A percentile compares a stretch with the other conserved stretches of the same genome.
phyloP scores from a whole-genome alignment of 2,888 invertebrate genomes.

The Cetonia aurata region DNA sequence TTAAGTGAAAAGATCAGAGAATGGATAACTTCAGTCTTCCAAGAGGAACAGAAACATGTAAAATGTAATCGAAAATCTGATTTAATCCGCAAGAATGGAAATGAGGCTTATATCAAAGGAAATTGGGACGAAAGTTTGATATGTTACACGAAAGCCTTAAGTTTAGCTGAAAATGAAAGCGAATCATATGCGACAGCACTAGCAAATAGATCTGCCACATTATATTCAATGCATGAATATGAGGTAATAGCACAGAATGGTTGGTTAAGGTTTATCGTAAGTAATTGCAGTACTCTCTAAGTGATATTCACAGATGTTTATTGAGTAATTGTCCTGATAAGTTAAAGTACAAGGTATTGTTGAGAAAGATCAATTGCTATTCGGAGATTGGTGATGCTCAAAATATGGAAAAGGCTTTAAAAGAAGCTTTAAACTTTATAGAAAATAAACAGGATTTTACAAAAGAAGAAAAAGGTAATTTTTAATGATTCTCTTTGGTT shows the following conservation, averaged over 20 bases:
- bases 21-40: conserved; percentile 7
- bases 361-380: conserved; percentile 75
- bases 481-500: background rate
- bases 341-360: conserved; percentile 74
- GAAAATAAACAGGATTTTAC: conserved; percentile 17
- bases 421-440: conserved; percentile 54
- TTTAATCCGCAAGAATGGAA: conserved; percentile 35
- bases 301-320: conserved; percentile 74
- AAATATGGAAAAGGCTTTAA: conserved; percentile 31
- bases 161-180: conserved; percentile 70
- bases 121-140: conserved; percentile 57
- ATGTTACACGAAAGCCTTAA: conserved; percentile 74
- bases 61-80: conserved; percentile 29
- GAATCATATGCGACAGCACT: conserved; percentile 74
- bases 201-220: conserved; percentile 78
- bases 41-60: background rate
- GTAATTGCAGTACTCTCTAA: conserved; percentile 71
- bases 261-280: conserved; percentile 32
- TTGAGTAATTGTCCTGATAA: conserved; percentile 74
- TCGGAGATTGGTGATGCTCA: conserved; percentile 20
- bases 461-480: conserved; percentile 42
- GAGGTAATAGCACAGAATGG: conserved; percentile 64
- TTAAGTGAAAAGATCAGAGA: background rate
- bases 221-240: conserved; percentile 72
- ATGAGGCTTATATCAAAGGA: conserved; percentile 34